A percentile compares a stretch with the other conserved stretches of the same genome.
Evolutionary conservation across 2,113 vertebrate species (phyloP).

Genomic region (Pampusana beccarii): DNA sequence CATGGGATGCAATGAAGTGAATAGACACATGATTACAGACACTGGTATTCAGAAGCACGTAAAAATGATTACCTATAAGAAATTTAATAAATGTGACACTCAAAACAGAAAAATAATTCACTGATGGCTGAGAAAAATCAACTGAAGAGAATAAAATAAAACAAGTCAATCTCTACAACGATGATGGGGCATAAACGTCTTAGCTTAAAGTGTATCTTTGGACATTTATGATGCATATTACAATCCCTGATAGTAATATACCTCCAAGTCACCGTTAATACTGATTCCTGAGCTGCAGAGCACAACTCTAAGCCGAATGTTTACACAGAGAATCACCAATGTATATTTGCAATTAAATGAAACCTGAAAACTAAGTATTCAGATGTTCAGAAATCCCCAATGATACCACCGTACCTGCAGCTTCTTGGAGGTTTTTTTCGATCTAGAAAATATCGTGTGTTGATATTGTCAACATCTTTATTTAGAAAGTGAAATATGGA

Average conservation of each 20-base stretch:
- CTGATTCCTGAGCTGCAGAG: not conserved
- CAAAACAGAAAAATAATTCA: not conserved
- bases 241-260: not conserved
- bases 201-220: not conserved
- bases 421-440: not conserved
- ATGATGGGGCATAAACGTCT: not conserved
- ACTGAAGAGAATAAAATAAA: not conserved
- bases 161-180: not conserved
- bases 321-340: not conserved
- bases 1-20: not conserved
- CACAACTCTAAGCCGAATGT: fast-evolving
- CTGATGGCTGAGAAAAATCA: not conserved
- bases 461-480: not conserved
- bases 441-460: too few relatives aligned
- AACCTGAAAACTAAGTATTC: not conserved
- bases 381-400: not conserved
- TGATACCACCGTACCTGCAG: not conserved
- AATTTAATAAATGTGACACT: not conserved
- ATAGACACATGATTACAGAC: not conserved
- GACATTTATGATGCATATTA: too few relatives aligned
- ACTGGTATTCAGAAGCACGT: not conserved
- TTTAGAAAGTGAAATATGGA: not conserved
- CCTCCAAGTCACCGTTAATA: not conserved
- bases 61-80: too few relatives aligned
- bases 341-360: too few relatives aligned